Conservation (phyloP, 37 sponge, comb jelly and placozoan genomes). For the Aplysina aerophoba region DNA sequence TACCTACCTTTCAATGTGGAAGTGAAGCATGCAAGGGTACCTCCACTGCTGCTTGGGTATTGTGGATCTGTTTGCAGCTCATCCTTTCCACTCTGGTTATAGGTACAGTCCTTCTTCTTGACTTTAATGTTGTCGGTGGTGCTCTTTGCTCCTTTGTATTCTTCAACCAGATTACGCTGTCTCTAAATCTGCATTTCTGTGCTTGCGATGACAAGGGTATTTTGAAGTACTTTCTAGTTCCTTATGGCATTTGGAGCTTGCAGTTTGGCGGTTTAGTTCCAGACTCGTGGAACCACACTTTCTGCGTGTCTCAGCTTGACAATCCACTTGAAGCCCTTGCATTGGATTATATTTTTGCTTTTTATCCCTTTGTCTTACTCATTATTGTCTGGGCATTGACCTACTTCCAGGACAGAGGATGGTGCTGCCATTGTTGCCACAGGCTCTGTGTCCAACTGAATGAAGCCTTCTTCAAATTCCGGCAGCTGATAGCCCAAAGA, state of each 20-base stretch:
- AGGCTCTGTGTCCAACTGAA: background rate
- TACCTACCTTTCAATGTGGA: background rate
- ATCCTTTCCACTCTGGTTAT: conserved; percentile 6
- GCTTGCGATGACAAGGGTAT: background rate
- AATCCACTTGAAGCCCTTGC: conserved; percentile 32
- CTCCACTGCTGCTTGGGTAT: background rate
- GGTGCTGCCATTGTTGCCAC: conserved; percentile 2
- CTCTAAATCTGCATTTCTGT: conserved; percentile 13
- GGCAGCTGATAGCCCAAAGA: background rate
- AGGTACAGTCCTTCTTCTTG: background rate
- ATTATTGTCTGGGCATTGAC: background rate
- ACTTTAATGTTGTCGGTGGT: background rate
- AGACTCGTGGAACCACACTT: conserved; percentile 26
- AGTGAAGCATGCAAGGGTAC: background rate
- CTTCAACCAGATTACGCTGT: background rate
- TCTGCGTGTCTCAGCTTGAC: no score
- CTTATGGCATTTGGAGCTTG: background rate
- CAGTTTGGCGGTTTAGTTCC: background rate
- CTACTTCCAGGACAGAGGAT: conserved; percentile 15
- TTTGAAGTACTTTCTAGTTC: background rate
- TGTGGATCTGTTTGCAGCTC: background rate
- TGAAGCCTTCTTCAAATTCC: background rate
- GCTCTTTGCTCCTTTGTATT: conserved; percentile 6
- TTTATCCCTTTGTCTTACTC: conserved; percentile 45
- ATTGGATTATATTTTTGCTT: conserved; percentile 49